Base-by-base conservation (phyloP, 2,113 vertebrate species). In the Nematolebias whitei region DNA sequence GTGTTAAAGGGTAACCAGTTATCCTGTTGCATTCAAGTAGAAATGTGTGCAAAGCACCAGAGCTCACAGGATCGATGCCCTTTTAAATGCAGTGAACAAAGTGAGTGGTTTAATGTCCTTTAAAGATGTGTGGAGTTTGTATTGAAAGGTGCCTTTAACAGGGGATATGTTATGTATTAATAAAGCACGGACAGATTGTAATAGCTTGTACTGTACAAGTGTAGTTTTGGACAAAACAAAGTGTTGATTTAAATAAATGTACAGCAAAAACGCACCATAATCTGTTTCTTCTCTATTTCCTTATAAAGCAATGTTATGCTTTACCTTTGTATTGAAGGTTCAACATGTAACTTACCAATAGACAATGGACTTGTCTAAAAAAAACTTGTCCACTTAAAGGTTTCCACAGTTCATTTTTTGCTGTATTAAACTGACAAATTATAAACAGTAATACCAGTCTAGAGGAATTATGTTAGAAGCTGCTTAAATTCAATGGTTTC, bases 171-270 rank as follows among this genome's bases (percentile, higher is more conserved):
- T 53, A 35, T 35, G 18, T 72, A 59, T 85, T 35, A 47, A 61
- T 52, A 52, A 71, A 50, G 53, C 68, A 78, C 72, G 72, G 70
- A 67, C 23, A 22, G 49, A 66, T 62, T 78, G 52, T 71, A 61
- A 63, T 68, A 67, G 86, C 71, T 78, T 81, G 61, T 69, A 65
- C 69, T 85, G 68, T 83, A 84, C 68, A 88, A 82, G 76, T 79
- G 73, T 74, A 76, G 74, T 72, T 86, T 79, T 83, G 64, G 38
- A 71, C 45, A 63, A 79, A 79, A 79, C n/a, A 72, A 57, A 10
- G 68, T 76, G 72, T 78, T 66, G 54, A 76, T 68, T 73, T 59
- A 74, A 88, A 88, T 83, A 76, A 76, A 87, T 79, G 22, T 77
- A 69, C 41, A 61, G 67, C 68, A 79, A 77, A 64, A 51, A 53